These are phyloP conservation scores for Onychostoma macrolepis DNA, from an alignment of 2,113 vertebrate genomes.

Conservation along the genomic window DNA sequence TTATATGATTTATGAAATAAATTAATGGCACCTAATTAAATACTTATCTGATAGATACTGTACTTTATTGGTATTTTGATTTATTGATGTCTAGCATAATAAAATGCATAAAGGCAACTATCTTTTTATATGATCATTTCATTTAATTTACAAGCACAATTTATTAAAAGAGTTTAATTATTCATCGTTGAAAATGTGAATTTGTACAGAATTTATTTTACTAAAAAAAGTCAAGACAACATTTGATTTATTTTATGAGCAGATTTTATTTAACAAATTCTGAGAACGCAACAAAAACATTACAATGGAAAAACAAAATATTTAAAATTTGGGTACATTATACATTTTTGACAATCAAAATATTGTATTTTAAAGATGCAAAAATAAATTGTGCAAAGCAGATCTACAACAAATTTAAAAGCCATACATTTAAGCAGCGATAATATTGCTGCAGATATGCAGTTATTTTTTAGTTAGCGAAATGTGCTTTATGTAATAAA, in stretches of 20 bases:
- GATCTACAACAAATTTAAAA: not conserved
- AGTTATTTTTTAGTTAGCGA: not conserved
- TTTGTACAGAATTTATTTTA: not conserved
- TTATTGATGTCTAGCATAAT: not conserved
- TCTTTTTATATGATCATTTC: not conserved
- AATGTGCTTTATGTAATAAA: not conserved
- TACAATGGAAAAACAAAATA: not conserved
- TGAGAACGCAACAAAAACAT: not conserved
- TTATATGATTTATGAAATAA: not conserved
- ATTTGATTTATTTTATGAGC: not conserved
- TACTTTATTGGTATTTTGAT: not conserved
- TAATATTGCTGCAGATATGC: not conserved
- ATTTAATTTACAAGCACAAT: no score
- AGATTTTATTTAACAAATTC: not conserved
- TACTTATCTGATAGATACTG: not conserved
- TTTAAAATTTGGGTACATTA: not conserved
- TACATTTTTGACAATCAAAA: not conserved
- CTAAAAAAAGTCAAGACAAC: not conserved
- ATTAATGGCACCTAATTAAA: not conserved
- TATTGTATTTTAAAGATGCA: not conserved
- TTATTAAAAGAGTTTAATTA: not conserved
- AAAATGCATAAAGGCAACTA: no score
- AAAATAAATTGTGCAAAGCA: constrained; percentile 1
- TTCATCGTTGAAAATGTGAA: not conserved
- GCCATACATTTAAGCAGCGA: not conserved